Percentiles rank a stretch among this genome's conserved stretches.
These are phyloP conservation scores for Callosobruchus maculatus DNA, from an alignment of 2,888 invertebrate genomes.

Conservation along the genomic window DNA sequence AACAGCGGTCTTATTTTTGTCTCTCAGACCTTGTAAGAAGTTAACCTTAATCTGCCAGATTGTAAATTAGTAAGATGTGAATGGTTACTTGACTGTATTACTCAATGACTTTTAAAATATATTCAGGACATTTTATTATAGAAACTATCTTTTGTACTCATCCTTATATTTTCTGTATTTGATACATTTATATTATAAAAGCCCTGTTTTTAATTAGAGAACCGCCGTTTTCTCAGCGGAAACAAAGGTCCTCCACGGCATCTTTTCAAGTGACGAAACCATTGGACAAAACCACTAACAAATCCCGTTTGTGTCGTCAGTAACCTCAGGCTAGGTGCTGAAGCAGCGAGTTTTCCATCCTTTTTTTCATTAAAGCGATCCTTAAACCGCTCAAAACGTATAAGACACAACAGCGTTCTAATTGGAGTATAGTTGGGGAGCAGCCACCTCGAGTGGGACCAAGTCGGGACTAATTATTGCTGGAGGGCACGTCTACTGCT, in stretches of 20 bases:
- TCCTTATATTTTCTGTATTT: neutral
- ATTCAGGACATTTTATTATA: too few relatives aligned
- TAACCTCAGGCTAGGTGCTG: neutral
- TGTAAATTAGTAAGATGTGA: too few relatives aligned
- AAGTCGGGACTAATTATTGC: slow-evolving; percentile 11
- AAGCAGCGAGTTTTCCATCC: neutral
- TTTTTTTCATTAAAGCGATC: slow-evolving; percentile 18
- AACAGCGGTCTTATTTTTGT: too few relatives aligned
- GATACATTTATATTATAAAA: neutral
- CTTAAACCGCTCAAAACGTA: slow-evolving; percentile 27
- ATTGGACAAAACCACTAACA: neutral
- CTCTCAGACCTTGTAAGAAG: too few relatives aligned
- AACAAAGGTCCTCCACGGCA: neutral
- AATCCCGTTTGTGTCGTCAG: neutral
- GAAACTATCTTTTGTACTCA: too few relatives aligned
- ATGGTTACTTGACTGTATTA: too few relatives aligned
- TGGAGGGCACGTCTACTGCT: neutral
- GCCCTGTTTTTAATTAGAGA: neutral
- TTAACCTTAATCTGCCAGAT: too few relatives aligned
- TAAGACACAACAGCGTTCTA: slow-evolving; percentile 28
- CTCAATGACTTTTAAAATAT: too few relatives aligned
- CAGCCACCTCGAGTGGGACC: slow-evolving; percentile 7
- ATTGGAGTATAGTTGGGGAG: slow-evolving; percentile 19
- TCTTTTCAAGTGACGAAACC: neutral
- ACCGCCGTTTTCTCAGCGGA: neutral